phyloP scores from a whole-genome alignment of 2,888 invertebrate species.

The Mellilla xanthometata region DNA sequence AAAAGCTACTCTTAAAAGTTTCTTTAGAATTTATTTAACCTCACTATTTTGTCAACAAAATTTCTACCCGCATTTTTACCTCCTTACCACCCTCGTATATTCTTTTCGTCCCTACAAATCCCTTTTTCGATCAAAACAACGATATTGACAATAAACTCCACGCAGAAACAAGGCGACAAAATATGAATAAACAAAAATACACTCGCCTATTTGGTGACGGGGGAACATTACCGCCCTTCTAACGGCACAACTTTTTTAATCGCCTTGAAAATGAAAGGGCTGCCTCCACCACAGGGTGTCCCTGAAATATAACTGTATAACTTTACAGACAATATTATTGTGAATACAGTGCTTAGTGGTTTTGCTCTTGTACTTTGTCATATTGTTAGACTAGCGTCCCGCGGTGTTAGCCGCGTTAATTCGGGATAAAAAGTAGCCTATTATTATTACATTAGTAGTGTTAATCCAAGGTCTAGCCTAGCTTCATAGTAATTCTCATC shows the following conservation, averaged over 20 bases:
- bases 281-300: conserved; percentile 35
- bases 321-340: conserved; percentile 28
- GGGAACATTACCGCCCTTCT: conserved; percentile 43
- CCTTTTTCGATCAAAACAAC: conserved; percentile 39
- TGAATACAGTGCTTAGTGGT: not conserved
- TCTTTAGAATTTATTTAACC: too few relatives aligned
- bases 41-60: too few relatives aligned
- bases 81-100: not conserved
- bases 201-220: conserved; percentile 34
- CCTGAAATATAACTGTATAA: conserved; percentile 43
- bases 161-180: conserved; percentile 35
- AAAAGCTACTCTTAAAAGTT: too few relatives aligned
- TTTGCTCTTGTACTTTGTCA: too few relatives aligned
- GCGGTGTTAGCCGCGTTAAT: too few relatives aligned
- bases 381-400: too few relatives aligned
- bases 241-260: conserved; percentile 63
- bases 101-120: conserved; percentile 6
- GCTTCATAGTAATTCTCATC: too few relatives aligned
- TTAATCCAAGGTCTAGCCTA: too few relatives aligned
- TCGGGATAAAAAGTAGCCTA: too few relatives aligned
- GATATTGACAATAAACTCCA: conserved; percentile 49
- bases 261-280: conserved; percentile 53
- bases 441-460: too few relatives aligned
- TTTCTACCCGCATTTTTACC: not conserved
- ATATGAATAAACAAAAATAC: conserved; percentile 39